A percentile compares a stretch with the other conserved stretches of the same genome.
phyloP scores from a whole-genome alignment of 2,888 invertebrate species.

The Dryomyza anilis region DNA sequence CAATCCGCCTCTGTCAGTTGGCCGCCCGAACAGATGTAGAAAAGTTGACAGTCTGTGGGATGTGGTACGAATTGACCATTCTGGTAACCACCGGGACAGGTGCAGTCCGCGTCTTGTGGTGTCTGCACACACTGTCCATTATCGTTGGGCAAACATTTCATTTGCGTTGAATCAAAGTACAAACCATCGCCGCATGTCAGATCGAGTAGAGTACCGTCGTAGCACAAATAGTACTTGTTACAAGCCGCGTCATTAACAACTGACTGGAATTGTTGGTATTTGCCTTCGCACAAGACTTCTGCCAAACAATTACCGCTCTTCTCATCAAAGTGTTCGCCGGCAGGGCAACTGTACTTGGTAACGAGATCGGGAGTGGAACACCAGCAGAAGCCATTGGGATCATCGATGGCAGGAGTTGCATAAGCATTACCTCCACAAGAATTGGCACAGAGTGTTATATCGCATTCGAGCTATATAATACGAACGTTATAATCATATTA shows the following conservation, averaged over 20 bases:
- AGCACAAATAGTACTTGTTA: slow-evolving; percentile 34
- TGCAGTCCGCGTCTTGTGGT: slow-evolving; percentile 25
- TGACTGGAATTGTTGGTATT: not conserved
- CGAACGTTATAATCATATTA: too few relatives aligned
- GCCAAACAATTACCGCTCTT: slow-evolving; percentile 30
- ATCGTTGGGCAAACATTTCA: slow-evolving; percentile 10
- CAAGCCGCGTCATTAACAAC: slow-evolving; percentile 21
- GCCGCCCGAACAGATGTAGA: slow-evolving; percentile 38
- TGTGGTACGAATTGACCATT: slow-evolving; percentile 38
- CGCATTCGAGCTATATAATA: slow-evolving; percentile 28
- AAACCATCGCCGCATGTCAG: slow-evolving; percentile 34
- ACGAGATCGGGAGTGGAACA: slow-evolving; percentile 36
- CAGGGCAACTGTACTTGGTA: slow-evolving; percentile 33
- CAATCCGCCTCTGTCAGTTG: slow-evolving; percentile 39
- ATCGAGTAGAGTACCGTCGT: slow-evolving; percentile 28
- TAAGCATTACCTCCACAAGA: slow-evolving; percentile 29
- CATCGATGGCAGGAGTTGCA: slow-evolving; percentile 33
- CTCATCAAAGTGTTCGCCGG: slow-evolving; percentile 31
- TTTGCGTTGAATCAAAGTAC: slow-evolving; percentile 26
- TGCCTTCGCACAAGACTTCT: slow-evolving; percentile 25
- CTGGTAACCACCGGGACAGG: slow-evolving; percentile 37
- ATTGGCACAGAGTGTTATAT: slow-evolving; percentile 30
- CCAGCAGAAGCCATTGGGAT: slow-evolving; percentile 44
- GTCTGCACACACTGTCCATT: slow-evolving; percentile 6
- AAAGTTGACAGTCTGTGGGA: slow-evolving; percentile 35